A percentile compares a stretch with the other conserved stretches of the same genome.
Evolutionary conservation across 2,888 invertebrate genomes (phyloP).

Genomic region (Cheilosia vernalis): DNA sequence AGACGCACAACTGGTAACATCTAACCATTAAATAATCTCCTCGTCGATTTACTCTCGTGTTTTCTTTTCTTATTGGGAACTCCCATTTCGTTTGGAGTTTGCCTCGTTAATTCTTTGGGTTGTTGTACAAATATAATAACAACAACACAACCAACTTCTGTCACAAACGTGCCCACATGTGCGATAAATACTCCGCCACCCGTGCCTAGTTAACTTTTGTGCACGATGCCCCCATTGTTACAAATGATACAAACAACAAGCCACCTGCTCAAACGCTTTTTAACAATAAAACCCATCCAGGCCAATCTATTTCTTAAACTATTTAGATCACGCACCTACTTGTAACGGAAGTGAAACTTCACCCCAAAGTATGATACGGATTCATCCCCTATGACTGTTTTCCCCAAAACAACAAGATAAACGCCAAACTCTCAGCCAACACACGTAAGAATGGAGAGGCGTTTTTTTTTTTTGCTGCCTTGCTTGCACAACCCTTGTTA

Average conservation of each 20-base stretch:
- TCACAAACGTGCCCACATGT: too few relatives aligned
- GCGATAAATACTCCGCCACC: background rate
- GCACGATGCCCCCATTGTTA: background rate
- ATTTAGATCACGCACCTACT: slow-evolving; percentile 34
- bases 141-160: too few relatives aligned
- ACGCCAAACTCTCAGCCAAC: slow-evolving; percentile 2
- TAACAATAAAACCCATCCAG: slow-evolving; percentile 4
- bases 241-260: background rate
- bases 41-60: too few relatives aligned
- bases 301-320: slow-evolving; percentile 33
- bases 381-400: background rate
- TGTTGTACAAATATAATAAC: too few relatives aligned
- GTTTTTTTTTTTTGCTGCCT: background rate
- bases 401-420: background rate
- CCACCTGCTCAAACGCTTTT: slow-evolving; percentile 1
- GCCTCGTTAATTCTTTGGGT: too few relatives aligned
- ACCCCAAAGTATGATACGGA: background rate
- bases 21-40: too few relatives aligned
- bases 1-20: too few relatives aligned
- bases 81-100: too few relatives aligned
- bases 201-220: background rate
- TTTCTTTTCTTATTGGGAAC: too few relatives aligned
- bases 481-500: slow-evolving; percentile 5
- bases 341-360: background rate
- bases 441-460: slow-evolving; percentile 25